Percentiles rank a stretch among this genome's conserved stretches.
These are phyloP conservation scores for Oreochromis niloticus DNA, from an alignment of 2,113 vertebrate genomes.

Conservation along the genomic window DNA sequence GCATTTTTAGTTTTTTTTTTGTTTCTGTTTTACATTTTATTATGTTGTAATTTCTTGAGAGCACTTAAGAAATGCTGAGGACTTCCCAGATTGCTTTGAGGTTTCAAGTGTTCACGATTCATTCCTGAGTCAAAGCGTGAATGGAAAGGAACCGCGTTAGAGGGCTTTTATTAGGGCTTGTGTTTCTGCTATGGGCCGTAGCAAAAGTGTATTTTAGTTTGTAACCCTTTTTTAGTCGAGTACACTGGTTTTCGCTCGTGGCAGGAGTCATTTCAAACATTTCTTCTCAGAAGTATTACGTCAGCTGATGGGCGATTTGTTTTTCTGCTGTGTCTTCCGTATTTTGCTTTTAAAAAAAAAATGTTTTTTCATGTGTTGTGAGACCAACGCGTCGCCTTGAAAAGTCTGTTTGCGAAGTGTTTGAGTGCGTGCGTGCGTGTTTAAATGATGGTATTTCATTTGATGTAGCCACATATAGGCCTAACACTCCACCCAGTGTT, in stretches of 20 bases:
- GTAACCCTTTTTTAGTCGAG: constrained; percentile 14
- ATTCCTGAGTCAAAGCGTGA: constrained; percentile 47
- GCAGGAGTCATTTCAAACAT: constrained; percentile 59
- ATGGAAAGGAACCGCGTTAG: constrained; percentile 11
- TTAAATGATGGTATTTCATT: constrained; percentile 37
- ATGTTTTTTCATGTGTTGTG: not conserved
- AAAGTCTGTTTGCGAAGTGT: constrained; percentile 38
- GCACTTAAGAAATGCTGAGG: constrained; percentile 75
- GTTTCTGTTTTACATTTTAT: not conserved
- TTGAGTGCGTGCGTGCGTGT: constrained; percentile 26
- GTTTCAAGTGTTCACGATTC: constrained; percentile 35
- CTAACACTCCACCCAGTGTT: constrained; percentile 52
- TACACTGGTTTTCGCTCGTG: constrained; percentile 47
- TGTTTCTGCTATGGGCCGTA: constrained; percentile 33
- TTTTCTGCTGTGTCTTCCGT: constrained; percentile 39
- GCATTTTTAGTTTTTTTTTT: not conserved
- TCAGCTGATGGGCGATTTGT: constrained; percentile 31
- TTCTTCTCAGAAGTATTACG: constrained; percentile 69
- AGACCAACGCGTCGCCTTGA: constrained; percentile 9
- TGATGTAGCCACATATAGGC: constrained; percentile 55
- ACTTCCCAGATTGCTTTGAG: constrained; percentile 39
- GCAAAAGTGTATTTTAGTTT: constrained; percentile 22
- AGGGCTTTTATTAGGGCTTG: constrained; percentile 39
- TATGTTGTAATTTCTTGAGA: constrained; percentile 65
- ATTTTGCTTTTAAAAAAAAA: not conserved